Conservation (phyloP, 2,113 vertebrate genomes). For the Prionailurus viverrinus region DNA sequence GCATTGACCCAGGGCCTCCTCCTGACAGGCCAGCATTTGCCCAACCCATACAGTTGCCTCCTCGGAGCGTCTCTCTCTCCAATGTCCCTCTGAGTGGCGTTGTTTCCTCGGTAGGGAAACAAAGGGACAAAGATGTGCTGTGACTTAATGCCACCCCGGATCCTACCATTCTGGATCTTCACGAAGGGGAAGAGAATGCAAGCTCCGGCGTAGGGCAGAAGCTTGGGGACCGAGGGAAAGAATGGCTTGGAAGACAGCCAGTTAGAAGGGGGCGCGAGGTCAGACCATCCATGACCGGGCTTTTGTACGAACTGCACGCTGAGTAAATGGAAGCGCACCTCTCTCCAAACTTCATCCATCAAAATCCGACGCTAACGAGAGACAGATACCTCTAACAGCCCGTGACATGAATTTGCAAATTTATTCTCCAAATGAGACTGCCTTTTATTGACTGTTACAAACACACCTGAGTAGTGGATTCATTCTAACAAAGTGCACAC, state of each 20-base stretch:
- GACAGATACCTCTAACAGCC: rapidly evolving
- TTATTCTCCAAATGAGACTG: conserved; percentile 5
- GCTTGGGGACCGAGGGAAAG: not conserved
- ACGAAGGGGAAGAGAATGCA: not conserved
- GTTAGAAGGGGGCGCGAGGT: not conserved
- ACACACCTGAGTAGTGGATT: conserved; percentile 5
- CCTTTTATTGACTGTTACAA: not conserved
- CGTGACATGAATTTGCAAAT: not conserved
- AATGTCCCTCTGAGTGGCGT: not conserved
- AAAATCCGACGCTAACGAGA: not conserved
- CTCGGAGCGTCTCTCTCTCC: conserved; percentile 64
- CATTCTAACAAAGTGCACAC: conserved; percentile 62
- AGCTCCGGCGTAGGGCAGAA: not conserved
- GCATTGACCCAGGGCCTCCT: conserved; percentile 30
- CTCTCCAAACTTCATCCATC: not conserved
- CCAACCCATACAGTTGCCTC: not conserved
- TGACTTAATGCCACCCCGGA: not conserved
- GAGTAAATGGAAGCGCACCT: not conserved
- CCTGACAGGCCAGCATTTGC: not conserved
- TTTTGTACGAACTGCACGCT: not conserved
- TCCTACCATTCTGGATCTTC: not conserved
- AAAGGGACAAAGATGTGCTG: not conserved
- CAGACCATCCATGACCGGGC: not conserved
- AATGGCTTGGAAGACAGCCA: not conserved
- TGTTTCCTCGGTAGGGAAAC: not conserved